Conservation (phyloP, 2,888 invertebrate species). For the Standfussiana lucernea region DNA sequence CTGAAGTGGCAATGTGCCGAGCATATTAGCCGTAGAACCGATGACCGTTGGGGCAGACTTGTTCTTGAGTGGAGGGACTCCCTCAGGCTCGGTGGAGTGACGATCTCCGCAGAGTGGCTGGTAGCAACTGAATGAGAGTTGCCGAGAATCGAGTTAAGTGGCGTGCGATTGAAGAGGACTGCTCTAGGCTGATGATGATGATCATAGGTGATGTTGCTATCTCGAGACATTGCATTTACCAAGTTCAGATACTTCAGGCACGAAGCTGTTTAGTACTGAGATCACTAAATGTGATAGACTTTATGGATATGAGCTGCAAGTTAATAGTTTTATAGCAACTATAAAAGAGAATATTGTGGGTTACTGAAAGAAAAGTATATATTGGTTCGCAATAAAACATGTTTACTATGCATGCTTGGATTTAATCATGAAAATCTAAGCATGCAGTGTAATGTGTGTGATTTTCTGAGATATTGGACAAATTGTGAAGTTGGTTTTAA, state of each 20-base stretch:
- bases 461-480: background rate
- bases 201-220: background rate
- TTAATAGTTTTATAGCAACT: constrained; percentile 58
- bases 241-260: constrained; percentile 27
- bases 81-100: background rate
- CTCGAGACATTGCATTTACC: constrained; percentile 3
- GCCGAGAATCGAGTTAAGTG: no score
- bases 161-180: background rate
- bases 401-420: constrained; percentile 8
- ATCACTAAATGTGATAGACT: no score
- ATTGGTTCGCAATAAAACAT: constrained; percentile 22
- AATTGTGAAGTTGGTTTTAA: background rate
- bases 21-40: background rate
- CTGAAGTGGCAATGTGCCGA: background rate
- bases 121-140: background rate
- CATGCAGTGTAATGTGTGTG: background rate
- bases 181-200: background rate
- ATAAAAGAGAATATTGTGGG: constrained; percentile 42
- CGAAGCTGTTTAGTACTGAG: constrained; percentile 40
- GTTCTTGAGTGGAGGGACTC: background rate
- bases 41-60: background rate
- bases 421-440: background rate
- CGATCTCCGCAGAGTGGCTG: background rate
- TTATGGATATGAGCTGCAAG: constrained; percentile 47
- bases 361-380: constrained; percentile 39